These are phyloP conservation scores for Brenthis daphne DNA, from an alignment of 2,888 invertebrate genomes.

Conservation along the genomic window DNA sequence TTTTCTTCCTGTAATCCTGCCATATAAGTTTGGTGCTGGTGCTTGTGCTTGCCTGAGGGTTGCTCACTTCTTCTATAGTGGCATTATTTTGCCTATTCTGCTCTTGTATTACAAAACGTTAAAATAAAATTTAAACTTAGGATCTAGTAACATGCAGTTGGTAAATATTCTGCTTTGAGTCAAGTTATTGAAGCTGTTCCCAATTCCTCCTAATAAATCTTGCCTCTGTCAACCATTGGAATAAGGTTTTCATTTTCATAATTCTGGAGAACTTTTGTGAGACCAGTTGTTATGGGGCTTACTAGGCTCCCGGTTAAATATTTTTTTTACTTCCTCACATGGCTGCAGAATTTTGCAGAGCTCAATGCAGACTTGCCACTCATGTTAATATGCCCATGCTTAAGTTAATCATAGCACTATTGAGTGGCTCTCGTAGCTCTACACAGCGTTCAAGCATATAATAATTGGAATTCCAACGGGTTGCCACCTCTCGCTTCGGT, in stretches of 20 bases:
- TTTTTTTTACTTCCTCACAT: background rate
- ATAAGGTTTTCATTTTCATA: slow-evolving; percentile 2
- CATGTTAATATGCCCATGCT: slow-evolving; percentile 3
- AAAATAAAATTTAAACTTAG: too few relatives aligned
- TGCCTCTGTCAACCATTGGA: background rate
- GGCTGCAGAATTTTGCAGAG: too few relatives aligned
- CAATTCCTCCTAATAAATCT: background rate
- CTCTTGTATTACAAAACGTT: too few relatives aligned
- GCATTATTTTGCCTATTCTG: too few relatives aligned
- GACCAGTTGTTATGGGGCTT: slow-evolving; percentile 4
- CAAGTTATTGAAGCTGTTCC: too few relatives aligned
- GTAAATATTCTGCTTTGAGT: too few relatives aligned
- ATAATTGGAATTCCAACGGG: background rate
- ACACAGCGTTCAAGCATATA: slow-evolving; percentile 2
- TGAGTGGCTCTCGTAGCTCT: slow-evolving; percentile 4
- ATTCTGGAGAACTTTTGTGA: background rate
- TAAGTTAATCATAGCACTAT: slow-evolving; percentile 5
- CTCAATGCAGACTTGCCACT: background rate
- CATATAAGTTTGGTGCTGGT: too few relatives aligned
- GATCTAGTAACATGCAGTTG: too few relatives aligned
- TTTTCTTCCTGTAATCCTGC: too few relatives aligned
- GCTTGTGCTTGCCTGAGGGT: too few relatives aligned
- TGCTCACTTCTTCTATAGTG: too few relatives aligned
- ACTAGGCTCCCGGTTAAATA: slow-evolving; percentile 6
- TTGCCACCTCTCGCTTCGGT: background rate